Evolutionary conservation across 2,888 invertebrate genomes (phyloP), one percentile per base, ranked within the genome.

Genomic region (Pristionchus fissidentatus): DNA sequence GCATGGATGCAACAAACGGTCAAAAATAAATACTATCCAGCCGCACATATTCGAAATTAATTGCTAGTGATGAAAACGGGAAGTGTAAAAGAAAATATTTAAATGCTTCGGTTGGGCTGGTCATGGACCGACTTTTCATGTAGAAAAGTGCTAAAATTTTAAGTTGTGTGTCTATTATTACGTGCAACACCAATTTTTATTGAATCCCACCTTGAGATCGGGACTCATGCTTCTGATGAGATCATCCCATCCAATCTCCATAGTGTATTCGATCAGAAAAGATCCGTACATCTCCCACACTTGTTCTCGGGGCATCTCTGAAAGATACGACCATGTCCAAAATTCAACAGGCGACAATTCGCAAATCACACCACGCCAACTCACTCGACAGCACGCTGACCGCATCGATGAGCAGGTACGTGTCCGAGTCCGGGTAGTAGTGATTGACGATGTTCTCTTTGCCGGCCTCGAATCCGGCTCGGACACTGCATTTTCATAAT

Each of bases 221-320:
- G 90, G 90, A 75, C 88, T 87, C 88, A 91, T 86, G 46, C 86
- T 86, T 32, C 88, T 83, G 52, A 90, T 85, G 62, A 91, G 81
- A 81, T 91, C 89, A 84, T 90, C 90, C 90, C 90, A 91, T 82
- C 90, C 91, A 70, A 88, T 87, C 57, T 91, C 89, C 90, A 91
- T 90, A 15, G 89, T 86, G 85, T 90, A 91, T 15, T 89, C 88
- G 35, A 91, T 87, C 62, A 91, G 83, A 83, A 90, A 91, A 1
- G 83, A 85, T 15, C 91, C 91, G 83, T 91, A 91, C 85, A 88
- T 77, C 70, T 91, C 90, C 90, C 90, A 90, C 1, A 90, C 88
- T 81, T 88, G 86, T 41, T 90, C 89, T n/a, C 86, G 84, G 3
- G 88, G 84, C 62, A 89, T 85, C 83, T 90, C 90, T 90, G 41